Conservation (phyloP, 2,797 vertebrate species). For the Brachyalestes nurse region DNA sequence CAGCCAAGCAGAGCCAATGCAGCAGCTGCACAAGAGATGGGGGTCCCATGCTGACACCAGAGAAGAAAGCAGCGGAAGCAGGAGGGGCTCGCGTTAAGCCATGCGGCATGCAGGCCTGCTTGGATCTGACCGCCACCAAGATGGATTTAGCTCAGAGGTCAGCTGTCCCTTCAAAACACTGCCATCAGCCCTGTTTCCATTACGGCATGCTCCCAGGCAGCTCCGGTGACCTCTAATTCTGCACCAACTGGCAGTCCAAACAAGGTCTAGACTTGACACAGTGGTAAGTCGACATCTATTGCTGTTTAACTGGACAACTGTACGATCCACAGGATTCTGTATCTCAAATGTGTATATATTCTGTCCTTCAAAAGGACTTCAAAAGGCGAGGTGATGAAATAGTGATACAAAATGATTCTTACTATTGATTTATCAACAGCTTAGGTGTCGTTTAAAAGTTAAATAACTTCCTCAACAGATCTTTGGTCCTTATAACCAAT, state of each 20-base stretch:
- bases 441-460: neutral
- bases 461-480: neutral
- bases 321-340: neutral
- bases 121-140: conserved; percentile 70
- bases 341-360: neutral
- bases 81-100: conserved; percentile 71
- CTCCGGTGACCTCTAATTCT: conserved; percentile 39
- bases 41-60: conserved; percentile 47
- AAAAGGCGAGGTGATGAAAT: neutral
- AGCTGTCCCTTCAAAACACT: conserved; percentile 47
- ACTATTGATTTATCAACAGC: neutral
- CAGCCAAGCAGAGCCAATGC: conserved; percentile 18
- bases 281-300: neutral
- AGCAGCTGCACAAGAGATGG: conserved; percentile 52
- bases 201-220: conserved; percentile 49
- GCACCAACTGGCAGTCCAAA: conserved; percentile 30
- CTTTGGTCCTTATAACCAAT: neutral
- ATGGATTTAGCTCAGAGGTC: conserved; percentile 59
- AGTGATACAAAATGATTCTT: neutral
- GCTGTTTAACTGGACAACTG: neutral
- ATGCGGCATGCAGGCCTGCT: conserved; percentile 66
- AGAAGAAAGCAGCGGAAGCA: conserved; percentile 70
- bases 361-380: neutral
- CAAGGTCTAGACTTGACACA: conserved; percentile 25
- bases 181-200: conserved; percentile 56